These are phyloP conservation scores for Neodiprion lecontei DNA, from an alignment of 1,140 invertebrate genomes.

Conservation along the genomic window DNA sequence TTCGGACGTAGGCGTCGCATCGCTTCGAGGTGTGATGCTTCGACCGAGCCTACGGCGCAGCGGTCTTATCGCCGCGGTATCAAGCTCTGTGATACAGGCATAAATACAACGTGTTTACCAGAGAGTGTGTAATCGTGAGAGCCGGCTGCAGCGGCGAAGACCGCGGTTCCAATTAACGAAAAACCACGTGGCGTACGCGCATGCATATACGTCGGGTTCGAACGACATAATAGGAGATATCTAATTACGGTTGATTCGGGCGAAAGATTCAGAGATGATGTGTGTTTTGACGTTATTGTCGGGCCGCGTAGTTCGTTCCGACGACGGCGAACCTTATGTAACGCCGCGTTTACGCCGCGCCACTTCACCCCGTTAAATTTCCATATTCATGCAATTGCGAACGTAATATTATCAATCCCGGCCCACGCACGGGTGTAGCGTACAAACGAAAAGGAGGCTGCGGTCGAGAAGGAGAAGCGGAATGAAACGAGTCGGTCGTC, in stretches of 20 bases:
- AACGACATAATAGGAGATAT: slow-evolving; percentile 3
- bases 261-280: background rate
- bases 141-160: background rate
- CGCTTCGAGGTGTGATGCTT: background rate
- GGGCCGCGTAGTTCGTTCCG: background rate
- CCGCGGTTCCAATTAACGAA: slow-evolving; percentile 1
- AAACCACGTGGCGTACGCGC: background rate
- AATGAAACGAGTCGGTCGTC: background rate
- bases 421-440: background rate
- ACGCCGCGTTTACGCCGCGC: background rate
- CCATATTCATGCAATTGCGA: background rate
- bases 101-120: background rate
- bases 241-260: background rate
- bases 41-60: background rate
- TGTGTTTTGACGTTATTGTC: background rate
- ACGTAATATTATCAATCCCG: background rate
- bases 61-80: background rate
- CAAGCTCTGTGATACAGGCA: background rate
- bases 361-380: background rate
- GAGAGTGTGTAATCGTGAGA: no score
- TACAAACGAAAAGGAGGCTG: background rate
- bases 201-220: background rate
- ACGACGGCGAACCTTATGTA: background rate
- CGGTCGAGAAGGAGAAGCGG: background rate
- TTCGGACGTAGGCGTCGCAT: background rate